Evolutionary conservation across 2,113 vertebrate genomes (phyloP).

Genomic region (Podilymbus podiceps): DNA sequence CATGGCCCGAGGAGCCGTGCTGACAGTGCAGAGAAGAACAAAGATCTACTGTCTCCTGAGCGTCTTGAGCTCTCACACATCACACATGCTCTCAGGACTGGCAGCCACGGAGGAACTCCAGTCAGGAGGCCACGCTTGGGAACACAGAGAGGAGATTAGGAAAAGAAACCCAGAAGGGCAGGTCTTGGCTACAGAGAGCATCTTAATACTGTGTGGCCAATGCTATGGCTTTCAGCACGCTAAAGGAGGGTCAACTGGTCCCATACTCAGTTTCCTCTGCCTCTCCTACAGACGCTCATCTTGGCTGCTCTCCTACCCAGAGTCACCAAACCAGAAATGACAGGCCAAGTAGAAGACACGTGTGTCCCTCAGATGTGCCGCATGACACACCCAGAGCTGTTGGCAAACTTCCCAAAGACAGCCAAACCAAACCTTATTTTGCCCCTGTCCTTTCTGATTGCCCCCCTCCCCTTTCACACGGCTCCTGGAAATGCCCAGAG

Average conservation of each 20-base stretch:
- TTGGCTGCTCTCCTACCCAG: background rate
- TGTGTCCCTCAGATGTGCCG: background rate
- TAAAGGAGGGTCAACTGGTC: background rate
- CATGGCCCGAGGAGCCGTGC: background rate
- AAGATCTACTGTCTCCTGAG: background rate
- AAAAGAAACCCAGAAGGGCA: background rate
- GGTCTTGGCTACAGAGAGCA: background rate
- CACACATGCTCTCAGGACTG: background rate
- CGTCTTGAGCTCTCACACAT: background rate
- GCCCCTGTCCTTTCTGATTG: background rate
- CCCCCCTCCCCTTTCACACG: background rate
- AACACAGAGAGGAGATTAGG: background rate
- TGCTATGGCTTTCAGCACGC: background rate
- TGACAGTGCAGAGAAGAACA: slow-evolving; percentile 29
- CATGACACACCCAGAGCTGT: background rate
- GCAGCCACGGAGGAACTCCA: background rate
- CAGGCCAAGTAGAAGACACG: fast-evolving
- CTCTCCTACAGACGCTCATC: background rate
- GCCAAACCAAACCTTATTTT: background rate
- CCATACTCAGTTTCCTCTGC: background rate
- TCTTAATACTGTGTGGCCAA: background rate
- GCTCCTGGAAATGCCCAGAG: background rate
- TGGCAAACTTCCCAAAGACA: background rate
- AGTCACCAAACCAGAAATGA: background rate
- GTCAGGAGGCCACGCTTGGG: background rate